A percentile compares a stretch with the other conserved stretches of the same genome.
phyloP scores from a whole-genome alignment of 2,888 invertebrate genomes.

The Julus scandinavius region DNA sequence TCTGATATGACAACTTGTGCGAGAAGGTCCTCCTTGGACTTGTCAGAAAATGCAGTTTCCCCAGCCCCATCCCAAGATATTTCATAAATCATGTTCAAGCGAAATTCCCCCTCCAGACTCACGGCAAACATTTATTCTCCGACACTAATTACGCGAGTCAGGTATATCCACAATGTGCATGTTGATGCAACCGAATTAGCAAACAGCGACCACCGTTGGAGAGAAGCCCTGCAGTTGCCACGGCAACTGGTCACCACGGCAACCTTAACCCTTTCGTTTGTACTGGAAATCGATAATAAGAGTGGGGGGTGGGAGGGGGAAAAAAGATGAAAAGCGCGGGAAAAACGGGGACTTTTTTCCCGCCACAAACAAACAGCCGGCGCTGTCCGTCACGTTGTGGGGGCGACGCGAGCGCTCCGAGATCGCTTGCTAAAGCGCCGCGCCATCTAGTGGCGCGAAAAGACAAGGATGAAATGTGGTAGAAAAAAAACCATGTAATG shows the following conservation, averaged over 20 bases:
- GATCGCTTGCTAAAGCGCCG: not conserved
- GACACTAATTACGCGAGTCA: constrained; percentile 43
- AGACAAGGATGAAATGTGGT: not conserved
- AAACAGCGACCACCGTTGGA: constrained; percentile 46
- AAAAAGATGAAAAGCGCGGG: constrained; percentile 25
- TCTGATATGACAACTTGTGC: not conserved
- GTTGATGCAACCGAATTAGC: constrained; percentile 48
- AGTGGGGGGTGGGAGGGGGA: not conserved
- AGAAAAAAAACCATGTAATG: not conserved
- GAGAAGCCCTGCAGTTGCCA: constrained; percentile 42
- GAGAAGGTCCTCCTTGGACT: not conserved
- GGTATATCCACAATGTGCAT: constrained; percentile 2
- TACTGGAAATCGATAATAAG: constrained; percentile 52
- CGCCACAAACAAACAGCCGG: not conserved
- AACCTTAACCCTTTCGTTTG: constrained; percentile 54
- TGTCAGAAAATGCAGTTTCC: not conserved
- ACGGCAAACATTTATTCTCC: constrained; percentile 3
- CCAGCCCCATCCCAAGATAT: not conserved
- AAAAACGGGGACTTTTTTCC: not conserved
- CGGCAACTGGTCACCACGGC: constrained; percentile 50
- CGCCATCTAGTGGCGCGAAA: not conserved
- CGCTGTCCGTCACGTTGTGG: not conserved
- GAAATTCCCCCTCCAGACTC: not conserved
- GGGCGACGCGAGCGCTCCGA: not conserved
- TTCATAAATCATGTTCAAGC: constrained; percentile 9